These are phyloP conservation scores for Hipposideros armiger DNA, from an alignment of 2,113 vertebrate genomes.

Conservation along the genomic window DNA sequence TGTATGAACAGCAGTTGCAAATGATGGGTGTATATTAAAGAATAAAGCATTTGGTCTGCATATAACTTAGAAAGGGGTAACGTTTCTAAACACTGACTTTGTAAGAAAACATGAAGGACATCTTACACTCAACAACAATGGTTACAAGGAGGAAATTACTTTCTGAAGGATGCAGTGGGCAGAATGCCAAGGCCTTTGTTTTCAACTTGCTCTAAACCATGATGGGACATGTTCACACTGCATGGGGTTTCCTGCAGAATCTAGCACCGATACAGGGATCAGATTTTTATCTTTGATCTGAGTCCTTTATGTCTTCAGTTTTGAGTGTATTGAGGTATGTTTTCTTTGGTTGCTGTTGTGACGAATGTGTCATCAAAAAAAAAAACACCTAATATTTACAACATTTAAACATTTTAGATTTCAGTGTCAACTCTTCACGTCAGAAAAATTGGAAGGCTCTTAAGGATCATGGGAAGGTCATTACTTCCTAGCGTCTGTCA, in stretches of 20 bases:
- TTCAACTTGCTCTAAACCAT: background rate
- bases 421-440: slow-evolving; percentile 85
- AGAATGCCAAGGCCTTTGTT: slow-evolving; percentile 61
- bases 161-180: slow-evolving; percentile 56
- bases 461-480: slow-evolving; percentile 75
- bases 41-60: slow-evolving; percentile 50
- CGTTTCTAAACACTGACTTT: slow-evolving; percentile 71
- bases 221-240: slow-evolving; percentile 70
- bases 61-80: slow-evolving; percentile 80
- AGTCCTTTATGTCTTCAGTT: slow-evolving; percentile 76
- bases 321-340: slow-evolving; percentile 87
- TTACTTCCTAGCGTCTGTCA: slow-evolving; percentile 88
- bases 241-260: slow-evolving; percentile 76
- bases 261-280: slow-evolving; percentile 87
- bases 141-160: slow-evolving; percentile 72
- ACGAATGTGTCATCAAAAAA: slow-evolving; percentile 81
- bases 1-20: slow-evolving; percentile 68
- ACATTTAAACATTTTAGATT: slow-evolving; percentile 81
- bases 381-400: slow-evolving; percentile 89
- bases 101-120: slow-evolving; percentile 74
- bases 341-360: slow-evolving; percentile 88
- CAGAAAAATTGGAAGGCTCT: slow-evolving; percentile 72
- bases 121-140: slow-evolving; percentile 65
- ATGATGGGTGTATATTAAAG: slow-evolving; percentile 11
- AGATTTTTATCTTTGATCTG: slow-evolving; percentile 80